Evolutionary conservation across 2,888 invertebrate species (phyloP).

Genomic region (Hirtodrosophila trivittata): DNA sequence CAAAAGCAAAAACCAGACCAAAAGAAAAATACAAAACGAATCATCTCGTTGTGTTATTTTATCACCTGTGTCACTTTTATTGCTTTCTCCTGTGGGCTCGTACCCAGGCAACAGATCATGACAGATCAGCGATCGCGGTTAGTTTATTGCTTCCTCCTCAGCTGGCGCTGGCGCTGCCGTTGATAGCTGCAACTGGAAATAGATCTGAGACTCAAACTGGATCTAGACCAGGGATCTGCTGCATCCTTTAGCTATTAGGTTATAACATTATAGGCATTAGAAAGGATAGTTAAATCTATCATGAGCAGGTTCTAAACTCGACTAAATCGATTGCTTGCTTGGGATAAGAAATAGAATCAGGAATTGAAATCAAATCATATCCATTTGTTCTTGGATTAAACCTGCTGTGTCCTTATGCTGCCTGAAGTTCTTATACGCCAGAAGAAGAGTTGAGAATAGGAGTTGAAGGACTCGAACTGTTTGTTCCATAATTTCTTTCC

Average conservation of each 20-base stretch:
- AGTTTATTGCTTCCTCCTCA: constrained; percentile 79
- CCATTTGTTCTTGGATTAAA: too few relatives aligned
- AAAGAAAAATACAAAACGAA: constrained; percentile 39
- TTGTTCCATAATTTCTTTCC: too few relatives aligned
- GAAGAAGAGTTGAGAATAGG: too few relatives aligned
- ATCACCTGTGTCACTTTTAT: constrained; percentile 79
- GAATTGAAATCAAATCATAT: too few relatives aligned
- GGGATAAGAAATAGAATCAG: too few relatives aligned
- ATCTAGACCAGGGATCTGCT: not conserved
- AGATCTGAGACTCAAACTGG: not conserved
- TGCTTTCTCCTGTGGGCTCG: constrained; percentile 59
- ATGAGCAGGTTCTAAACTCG: too few relatives aligned
- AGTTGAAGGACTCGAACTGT: too few relatives aligned
- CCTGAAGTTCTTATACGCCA: too few relatives aligned
- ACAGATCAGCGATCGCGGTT: constrained; percentile 74
- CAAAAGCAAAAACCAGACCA: constrained; percentile 9
- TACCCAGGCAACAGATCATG: constrained; percentile 41
- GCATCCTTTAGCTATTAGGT: not conserved
- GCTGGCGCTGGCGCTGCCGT: constrained; percentile 10
- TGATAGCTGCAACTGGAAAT: constrained; percentile 7
- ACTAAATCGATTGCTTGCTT: too few relatives aligned
- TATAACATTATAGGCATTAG: too few relatives aligned
- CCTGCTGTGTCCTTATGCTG: too few relatives aligned
- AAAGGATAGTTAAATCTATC: too few relatives aligned
- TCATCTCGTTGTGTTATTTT: constrained; percentile 81